These are phyloP conservation scores for Chrysolina americana DNA, from an alignment of 2,888 invertebrate genomes.

Conservation along the genomic window DNA sequence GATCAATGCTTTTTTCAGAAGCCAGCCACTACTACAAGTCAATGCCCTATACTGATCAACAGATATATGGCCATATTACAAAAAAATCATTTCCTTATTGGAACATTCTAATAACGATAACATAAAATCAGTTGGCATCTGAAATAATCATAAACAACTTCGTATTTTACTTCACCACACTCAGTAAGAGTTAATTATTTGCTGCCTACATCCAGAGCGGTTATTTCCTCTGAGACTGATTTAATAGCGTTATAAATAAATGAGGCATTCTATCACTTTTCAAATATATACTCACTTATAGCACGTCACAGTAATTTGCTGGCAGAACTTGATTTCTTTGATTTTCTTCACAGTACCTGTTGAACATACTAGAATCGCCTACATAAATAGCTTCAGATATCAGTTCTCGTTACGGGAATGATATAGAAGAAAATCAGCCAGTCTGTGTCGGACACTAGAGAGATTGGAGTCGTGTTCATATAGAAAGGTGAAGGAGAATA, in stretches of 20 bases:
- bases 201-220: slow-evolving; percentile 11
- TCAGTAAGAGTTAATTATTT: slow-evolving; percentile 16
- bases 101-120: slow-evolving; percentile 7
- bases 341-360: slow-evolving; percentile 11
- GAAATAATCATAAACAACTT: slow-evolving; percentile 16
- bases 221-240: slow-evolving; percentile 14
- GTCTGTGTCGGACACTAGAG: too few relatives aligned
- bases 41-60: too few relatives aligned
- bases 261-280: slow-evolving; percentile 13
- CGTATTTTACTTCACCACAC: background rate
- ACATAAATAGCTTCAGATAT: background rate
- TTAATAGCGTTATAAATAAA: slow-evolving; percentile 9
- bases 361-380: background rate
- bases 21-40: too few relatives aligned
- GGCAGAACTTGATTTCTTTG: slow-evolving; percentile 1
- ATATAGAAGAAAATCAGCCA: too few relatives aligned
- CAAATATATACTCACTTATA: background rate
- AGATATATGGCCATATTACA: too few relatives aligned
- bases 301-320: slow-evolving; percentile 4
- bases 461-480: too few relatives aligned
- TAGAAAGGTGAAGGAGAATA: too few relatives aligned
- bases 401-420: background rate
- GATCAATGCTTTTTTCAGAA: too few relatives aligned
- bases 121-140: background rate
- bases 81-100: background rate